Base-by-base conservation (phyloP, 2,113 vertebrate genomes). In the Pelusios castaneus region DNA sequence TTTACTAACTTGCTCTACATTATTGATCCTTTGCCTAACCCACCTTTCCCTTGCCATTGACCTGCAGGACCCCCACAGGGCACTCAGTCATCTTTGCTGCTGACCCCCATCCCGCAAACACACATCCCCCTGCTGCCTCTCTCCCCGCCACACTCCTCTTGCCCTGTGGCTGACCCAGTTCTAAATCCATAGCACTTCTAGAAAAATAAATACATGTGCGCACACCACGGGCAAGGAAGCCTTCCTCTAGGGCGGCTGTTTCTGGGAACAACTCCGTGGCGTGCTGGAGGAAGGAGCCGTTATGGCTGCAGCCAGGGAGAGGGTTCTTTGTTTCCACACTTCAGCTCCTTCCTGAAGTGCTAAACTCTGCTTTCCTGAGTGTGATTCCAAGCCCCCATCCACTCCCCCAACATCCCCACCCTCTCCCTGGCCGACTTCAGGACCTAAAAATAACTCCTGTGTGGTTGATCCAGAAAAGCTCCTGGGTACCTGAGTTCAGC, bases 231-330 rank as follows among this genome's bases (percentile, higher is more conserved):
- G 12, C 3, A 2, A 41, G 78, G 0, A 6, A 79, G 6, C 73
- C 87, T 88, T 79, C 47, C 76, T 76, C 77, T 54, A 4, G 67
- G 89, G 41, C 1, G 0, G 84, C 55, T 10, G 8, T 31, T 91
- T 76, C 85, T 87, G 85, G 95, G 96, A 95, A 96, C 89, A 76
- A 5, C 89, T 79, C 6, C 25, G 43, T 41, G 85, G 63, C 2
- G 45, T 43, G 84, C 29, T 56, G 21, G 95, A 96, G 97, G 97
- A 98, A 97, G 97, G 97, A 97, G 97, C 94, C 96, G 0, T 5
- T 2, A 56, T 52, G 97, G 93, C 96, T 97, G 95, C 96, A 47
- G 94, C 81, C 93, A 5, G 95, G 94, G 96, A 96, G 89, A 54
- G 91, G 82, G 87, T 90, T 95, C 92, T 95, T 90, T 1, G 75